These are phyloP conservation scores for Dryococelus australis DNA, from an alignment of 2,888 invertebrate genomes.

Conservation along the genomic window DNA sequence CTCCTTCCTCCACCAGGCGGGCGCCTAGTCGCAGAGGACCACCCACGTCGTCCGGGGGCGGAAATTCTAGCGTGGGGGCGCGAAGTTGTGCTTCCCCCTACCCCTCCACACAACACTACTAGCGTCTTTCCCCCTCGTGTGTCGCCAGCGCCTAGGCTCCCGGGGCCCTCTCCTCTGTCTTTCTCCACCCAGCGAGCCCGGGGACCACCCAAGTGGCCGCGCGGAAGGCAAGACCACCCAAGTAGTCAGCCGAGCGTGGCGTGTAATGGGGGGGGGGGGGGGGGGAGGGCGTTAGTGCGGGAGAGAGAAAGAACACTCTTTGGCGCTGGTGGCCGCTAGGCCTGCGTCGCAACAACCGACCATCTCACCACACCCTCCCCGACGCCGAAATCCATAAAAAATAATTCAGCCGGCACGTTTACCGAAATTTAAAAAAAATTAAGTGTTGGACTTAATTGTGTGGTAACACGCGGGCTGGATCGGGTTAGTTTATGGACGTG, in stretches of 20 bases:
- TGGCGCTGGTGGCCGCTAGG: not conserved
- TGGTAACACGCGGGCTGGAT: not conserved
- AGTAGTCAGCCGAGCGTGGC: no score
- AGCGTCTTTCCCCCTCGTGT: not conserved
- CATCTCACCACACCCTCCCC: not conserved
- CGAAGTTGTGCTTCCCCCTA: not conserved
- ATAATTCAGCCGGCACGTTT: not conserved
- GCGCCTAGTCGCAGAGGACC: not conserved
- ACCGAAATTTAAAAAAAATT: not conserved
- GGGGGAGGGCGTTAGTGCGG: not conserved
- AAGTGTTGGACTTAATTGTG: not conserved
- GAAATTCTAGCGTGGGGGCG: slow-evolving; percentile 8
- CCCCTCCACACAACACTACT: not conserved
- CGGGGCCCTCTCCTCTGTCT: not conserved
- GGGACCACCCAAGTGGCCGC: not conserved
- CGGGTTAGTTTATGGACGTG: not conserved
- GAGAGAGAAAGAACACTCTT: not conserved
- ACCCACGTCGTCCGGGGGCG: not conserved
- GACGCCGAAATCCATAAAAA: not conserved
- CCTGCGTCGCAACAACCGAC: not conserved
- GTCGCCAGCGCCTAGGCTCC: not conserved
- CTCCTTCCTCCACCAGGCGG: not conserved
- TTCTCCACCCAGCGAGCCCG: not conserved
- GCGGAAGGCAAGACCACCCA: slow-evolving; percentile 9
- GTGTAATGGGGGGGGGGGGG: not conserved